A percentile compares a stretch with the other conserved stretches of the same genome.
phyloP scores from a whole-genome alignment of 2,113 vertebrate species.

The Pseudorhombus dupliciocellatus region DNA sequence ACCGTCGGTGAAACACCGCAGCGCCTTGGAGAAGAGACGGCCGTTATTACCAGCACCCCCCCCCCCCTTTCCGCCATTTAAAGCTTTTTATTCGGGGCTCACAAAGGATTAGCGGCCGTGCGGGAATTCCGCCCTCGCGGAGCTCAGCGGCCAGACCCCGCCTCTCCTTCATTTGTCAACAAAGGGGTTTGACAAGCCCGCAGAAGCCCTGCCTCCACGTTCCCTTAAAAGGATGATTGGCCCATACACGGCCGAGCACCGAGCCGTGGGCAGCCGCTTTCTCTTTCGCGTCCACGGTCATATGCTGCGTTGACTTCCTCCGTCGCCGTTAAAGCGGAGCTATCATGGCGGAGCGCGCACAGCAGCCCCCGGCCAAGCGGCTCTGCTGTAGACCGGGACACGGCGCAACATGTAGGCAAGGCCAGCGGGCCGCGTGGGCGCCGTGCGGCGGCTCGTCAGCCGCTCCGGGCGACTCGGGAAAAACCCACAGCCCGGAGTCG shows the following conservation, averaged over 20 bases:
- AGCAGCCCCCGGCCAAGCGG: conserved; percentile 94
- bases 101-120: conserved; percentile 56
- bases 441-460: conserved; percentile 81
- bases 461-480: conserved; percentile 80
- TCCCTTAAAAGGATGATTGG: conserved; percentile 83
- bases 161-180: conserved; percentile 77
- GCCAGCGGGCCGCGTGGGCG: conserved; percentile 82
- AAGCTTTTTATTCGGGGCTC: conserved; percentile 8
- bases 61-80: neutral
- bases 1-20: neutral
- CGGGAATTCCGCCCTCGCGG: conserved; percentile 59
- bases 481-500: conserved; percentile 89
- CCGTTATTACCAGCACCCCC: neutral
- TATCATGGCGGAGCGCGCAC: conserved; percentile 98
- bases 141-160: conserved; percentile 57
- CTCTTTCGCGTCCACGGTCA: conserved; percentile 82
- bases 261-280: conserved; percentile 69
- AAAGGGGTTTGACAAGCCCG: conserved; percentile 75
- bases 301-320: conserved; percentile 92
- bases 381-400: conserved; percentile 93
- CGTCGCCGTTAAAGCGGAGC: conserved; percentile 90
- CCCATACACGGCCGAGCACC: conserved; percentile 80
- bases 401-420: conserved; percentile 80
- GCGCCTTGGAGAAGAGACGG: neutral
- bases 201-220: conserved; percentile 70